Conservation (phyloP, 2,888 invertebrate genomes). For the Pseudococcus jackbeardsleyi region DNA sequence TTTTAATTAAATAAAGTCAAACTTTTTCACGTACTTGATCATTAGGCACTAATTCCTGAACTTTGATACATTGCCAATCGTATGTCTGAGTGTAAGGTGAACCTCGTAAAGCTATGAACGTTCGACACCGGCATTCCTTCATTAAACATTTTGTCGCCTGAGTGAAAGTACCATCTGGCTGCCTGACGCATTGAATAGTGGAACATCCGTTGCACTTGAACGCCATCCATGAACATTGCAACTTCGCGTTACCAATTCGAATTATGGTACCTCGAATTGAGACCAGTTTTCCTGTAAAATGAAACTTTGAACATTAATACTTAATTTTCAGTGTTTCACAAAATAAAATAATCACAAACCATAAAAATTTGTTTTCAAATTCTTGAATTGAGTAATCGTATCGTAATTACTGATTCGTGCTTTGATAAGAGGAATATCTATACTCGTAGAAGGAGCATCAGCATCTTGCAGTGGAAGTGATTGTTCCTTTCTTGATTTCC, state of each 20-base stretch:
- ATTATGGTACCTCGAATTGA: constrained; percentile 88
- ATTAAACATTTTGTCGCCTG: constrained; percentile 75
- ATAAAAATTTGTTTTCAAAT: constrained; percentile 80
- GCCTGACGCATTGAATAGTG: constrained; percentile 77
- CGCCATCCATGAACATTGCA: constrained; percentile 82
- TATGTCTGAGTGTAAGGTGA: constrained; percentile 82
- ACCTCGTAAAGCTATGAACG: constrained; percentile 76
- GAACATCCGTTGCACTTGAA: constrained; percentile 82
- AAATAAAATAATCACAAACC: constrained; percentile 72
- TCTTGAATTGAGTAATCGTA: constrained; percentile 77
- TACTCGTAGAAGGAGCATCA: background rate
- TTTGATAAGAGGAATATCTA: constrained; percentile 72
- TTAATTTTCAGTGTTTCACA: background rate
- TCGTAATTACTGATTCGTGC: constrained; percentile 77
- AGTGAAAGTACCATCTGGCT: constrained; percentile 76
- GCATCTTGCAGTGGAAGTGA: background rate
- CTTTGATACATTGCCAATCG: constrained; percentile 83
- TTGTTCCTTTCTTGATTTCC: constrained; percentile 58
- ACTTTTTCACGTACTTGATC: constrained; percentile 74
- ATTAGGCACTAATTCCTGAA: constrained; percentile 83
- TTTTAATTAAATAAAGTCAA: background rate
- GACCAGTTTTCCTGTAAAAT: constrained; percentile 78
- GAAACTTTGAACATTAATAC: constrained; percentile 40
- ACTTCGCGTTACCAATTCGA: constrained; percentile 81
- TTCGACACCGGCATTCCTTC: constrained; percentile 74